A percentile compares a stretch with the other conserved stretches of the same genome.
Conservation (phyloP, 1,140 invertebrate genomes). For the Panagrolaimus sp. region DNA sequence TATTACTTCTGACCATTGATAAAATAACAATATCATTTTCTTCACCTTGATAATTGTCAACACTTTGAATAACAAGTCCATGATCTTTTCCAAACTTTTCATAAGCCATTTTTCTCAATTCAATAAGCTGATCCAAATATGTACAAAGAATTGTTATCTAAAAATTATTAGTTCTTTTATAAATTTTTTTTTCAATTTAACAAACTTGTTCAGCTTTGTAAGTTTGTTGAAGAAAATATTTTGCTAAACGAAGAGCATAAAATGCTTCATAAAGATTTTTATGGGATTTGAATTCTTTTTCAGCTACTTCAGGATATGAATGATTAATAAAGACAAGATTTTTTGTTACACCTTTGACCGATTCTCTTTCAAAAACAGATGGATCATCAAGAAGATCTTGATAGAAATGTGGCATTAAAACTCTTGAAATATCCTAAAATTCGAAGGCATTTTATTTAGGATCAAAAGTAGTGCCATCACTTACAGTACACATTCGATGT, state of each 20-base stretch:
- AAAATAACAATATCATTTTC: constrained; percentile 73
- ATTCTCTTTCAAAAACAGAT: too few species aligned
- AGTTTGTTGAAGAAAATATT: constrained; percentile 60
- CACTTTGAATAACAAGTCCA: constrained; percentile 70
- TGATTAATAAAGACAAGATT: too few species aligned
- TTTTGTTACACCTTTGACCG: too few species aligned
- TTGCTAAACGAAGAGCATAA: constrained; percentile 54
- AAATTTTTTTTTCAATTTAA: constrained; percentile 20
- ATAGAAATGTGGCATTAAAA: too few species aligned
- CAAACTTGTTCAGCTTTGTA: constrained; percentile 41
- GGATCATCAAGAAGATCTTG: too few species aligned
- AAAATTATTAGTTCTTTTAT: background rate
- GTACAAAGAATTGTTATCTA: constrained; percentile 62
- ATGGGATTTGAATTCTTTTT: constrained; percentile 57
- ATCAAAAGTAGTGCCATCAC: too few species aligned
- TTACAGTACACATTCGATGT: too few species aligned
- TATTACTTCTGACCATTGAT: constrained; percentile 73
- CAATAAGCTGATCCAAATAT: constrained; percentile 60
- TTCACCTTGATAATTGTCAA: too few species aligned
- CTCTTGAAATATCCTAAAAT: too few species aligned
- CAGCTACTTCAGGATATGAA: constrained; percentile 37
- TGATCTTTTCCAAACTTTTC: constrained; percentile 74
- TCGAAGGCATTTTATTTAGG: too few species aligned
- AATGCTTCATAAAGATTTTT: constrained; percentile 60
- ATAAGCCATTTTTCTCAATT: constrained; percentile 60